Percentiles rank a stretch among this genome's conserved stretches.
Conservation (phyloP, 1,140 invertebrate species). For the Cydia splendana region DNA sequence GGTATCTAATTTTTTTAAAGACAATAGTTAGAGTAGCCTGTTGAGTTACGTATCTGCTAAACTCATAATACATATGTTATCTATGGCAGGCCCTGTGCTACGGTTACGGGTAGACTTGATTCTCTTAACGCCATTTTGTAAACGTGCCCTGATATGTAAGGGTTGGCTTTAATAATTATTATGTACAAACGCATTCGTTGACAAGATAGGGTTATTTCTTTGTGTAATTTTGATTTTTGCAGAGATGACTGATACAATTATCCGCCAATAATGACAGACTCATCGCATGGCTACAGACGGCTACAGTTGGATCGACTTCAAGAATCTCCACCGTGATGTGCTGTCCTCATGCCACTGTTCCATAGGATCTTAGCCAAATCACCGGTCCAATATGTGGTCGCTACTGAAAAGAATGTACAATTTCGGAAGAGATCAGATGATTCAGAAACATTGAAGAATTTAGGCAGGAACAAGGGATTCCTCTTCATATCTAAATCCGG, state of each 20-base stretch:
- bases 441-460: neutral
- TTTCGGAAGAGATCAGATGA: neutral
- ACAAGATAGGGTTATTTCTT: neutral
- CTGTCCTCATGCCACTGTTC: neutral
- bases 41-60: neutral
- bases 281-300: no score
- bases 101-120: neutral
- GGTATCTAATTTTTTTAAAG: no score
- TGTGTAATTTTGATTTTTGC: neutral
- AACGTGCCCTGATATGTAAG: slow-evolving; percentile 9
- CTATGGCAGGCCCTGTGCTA: neutral
- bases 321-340: neutral
- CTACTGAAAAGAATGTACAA: neutral
- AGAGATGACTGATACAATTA: neutral
- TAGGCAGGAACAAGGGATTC: neutral
- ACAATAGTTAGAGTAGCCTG: no score
- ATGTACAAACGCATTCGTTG: neutral
- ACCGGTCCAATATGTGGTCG: no score
- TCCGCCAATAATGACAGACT: no score
- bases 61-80: neutral
- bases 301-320: no score
- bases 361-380: no score
- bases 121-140: neutral
- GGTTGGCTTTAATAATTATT: neutral
- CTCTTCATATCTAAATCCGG: no score